These are phyloP conservation scores for Molossus alvarezi DNA, from an alignment of 2,797 vertebrate genomes.

Conservation along the genomic window DNA sequence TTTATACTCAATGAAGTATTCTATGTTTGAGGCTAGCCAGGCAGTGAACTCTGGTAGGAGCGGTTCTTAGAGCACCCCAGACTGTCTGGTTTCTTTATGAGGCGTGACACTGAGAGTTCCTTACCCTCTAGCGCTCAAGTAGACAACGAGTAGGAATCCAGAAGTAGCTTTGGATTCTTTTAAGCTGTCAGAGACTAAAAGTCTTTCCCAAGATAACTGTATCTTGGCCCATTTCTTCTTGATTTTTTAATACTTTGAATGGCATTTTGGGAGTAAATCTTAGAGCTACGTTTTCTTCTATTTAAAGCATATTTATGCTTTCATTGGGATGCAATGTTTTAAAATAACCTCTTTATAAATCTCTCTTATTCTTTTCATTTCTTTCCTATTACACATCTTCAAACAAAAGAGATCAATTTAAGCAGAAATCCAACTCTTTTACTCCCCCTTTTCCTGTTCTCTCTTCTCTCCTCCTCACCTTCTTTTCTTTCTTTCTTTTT, in stretches of 20 bases:
- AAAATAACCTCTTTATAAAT: fast-evolving
- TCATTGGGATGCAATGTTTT: not conserved
- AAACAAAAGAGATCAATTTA: not conserved
- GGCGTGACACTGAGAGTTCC: not conserved
- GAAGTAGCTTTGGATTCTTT: not conserved
- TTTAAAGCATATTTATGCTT: not conserved
- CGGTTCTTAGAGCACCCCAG: not conserved
- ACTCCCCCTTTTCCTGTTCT: not conserved
- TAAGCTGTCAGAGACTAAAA: not conserved
- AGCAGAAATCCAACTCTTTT: not conserved
- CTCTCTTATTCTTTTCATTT: not conserved
- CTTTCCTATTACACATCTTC: not conserved
- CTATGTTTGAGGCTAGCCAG: not conserved
- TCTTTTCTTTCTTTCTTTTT: not conserved
- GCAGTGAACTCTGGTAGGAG: not conserved
- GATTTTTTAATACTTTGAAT: not conserved
- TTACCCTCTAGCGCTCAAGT: too few relatives aligned
- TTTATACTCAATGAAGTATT: not conserved
- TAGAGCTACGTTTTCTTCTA: not conserved
- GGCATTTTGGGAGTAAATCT: not conserved
- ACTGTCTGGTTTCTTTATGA: not conserved
- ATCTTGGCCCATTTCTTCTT: not conserved
- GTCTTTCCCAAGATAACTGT: not conserved
- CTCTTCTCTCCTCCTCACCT: too few relatives aligned
- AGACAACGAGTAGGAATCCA: too few relatives aligned